Evolutionary conservation across 2,797 vertebrate genomes (phyloP), one percentile per base, ranked within the genome.

Genomic region (Gymnocypris eckloni): DNA sequence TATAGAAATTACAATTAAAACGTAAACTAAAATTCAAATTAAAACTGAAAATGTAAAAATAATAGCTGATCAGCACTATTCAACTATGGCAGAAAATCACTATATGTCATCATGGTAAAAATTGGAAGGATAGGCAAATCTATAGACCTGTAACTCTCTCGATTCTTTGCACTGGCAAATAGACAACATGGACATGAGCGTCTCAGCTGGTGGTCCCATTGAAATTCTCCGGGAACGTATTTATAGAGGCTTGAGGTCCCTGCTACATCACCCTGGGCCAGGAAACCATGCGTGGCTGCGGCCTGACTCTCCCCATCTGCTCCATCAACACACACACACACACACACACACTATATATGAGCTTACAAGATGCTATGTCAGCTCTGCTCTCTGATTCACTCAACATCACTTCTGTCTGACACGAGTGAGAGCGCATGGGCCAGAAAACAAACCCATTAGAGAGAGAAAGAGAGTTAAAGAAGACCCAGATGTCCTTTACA

Each of bases 231-330:
- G 37, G 81, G 77, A 83, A 70, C 43, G 76, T 69, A 72, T 56
- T 48, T 69, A 78, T 69, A 73, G 73, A 28, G 43, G 71, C 48
- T 43, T 48, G 71, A 76, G 81, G 77, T 72, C 75, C 48, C 75
- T 50, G 81, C 76, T 80, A 64, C 45, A 70, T 82, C 80, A 61
- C 80, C 76, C 15, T 15, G 43, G 71, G 86, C 85, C 91, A 90
- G 91, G 89, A 92, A 91, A 87, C 85, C 86, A 90, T 91, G 90
- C 87, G 79, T 91, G 88, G 81, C 75, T 8, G 10, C 89, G 82
- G 72, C 54, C 73, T 79, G 83, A 78, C 87, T 72, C 81, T 81
- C 41, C 70, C 86, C 61, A 88, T 89, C 80, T 82, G 88, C 86
- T 89, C 87, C 88, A 71, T 66, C 56, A 84, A 39, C 37, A 39